A percentile compares a stretch with the other conserved stretches of the same genome.
These are phyloP conservation scores for Drosophila algonquin DNA, from an alignment of 2,888 invertebrate genomes.

Conservation along the genomic window DNA sequence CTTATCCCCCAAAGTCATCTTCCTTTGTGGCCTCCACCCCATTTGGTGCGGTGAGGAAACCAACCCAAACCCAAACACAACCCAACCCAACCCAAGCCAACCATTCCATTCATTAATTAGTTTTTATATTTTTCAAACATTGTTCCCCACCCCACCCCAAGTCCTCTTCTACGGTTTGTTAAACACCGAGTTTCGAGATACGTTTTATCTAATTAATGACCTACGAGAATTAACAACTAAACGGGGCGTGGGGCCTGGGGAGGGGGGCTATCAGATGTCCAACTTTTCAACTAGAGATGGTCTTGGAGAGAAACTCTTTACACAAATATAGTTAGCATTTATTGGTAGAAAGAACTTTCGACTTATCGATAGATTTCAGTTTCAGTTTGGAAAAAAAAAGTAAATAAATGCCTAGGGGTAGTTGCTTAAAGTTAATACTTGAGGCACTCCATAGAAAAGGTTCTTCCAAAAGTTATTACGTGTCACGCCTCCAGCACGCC, in stretches of 20 bases:
- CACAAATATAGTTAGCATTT: not conserved
- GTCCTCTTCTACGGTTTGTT: conserved; percentile 58
- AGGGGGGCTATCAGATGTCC: conserved; percentile 43
- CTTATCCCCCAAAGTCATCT: conserved; percentile 43
- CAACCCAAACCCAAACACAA: conserved; percentile 28
- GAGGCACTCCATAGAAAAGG: too few relatives aligned
- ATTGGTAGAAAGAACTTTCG: not conserved
- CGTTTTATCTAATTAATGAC: conserved; percentile 66
- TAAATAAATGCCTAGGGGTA: not conserved
- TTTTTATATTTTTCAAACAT: conserved; percentile 13
- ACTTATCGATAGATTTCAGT: not conserved
- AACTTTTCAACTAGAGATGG: conserved; percentile 52
- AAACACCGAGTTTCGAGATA: conserved; percentile 53
- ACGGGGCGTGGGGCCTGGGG: conserved; percentile 35
- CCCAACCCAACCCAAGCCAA: not conserved
- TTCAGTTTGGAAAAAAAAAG: not conserved
- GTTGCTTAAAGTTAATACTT: not conserved
- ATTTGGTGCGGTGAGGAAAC: conserved; percentile 39
- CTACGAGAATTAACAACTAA: conserved; percentile 52
- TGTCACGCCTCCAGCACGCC: conserved; percentile 4
- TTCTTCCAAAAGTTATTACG: too few relatives aligned
- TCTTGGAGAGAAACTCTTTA: not conserved
- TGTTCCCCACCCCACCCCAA: conserved; percentile 6
- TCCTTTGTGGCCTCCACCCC: conserved; percentile 44
- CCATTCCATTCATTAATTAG: conserved; percentile 63